Conservation (phyloP, 2,888 invertebrate species). For the Chalcosyrphus nemorum region DNA sequence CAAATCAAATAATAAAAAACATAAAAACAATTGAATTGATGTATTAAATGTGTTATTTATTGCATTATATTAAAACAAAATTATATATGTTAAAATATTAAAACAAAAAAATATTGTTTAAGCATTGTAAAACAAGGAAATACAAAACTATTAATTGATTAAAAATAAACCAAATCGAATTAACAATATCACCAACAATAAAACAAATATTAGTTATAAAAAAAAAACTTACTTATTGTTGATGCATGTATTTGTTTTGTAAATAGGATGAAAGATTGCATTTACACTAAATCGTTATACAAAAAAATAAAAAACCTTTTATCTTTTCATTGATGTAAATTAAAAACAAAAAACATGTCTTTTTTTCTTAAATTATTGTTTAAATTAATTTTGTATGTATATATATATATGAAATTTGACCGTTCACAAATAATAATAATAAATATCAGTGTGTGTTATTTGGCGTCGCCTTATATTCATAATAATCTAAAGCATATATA, state of each 20-base stretch:
- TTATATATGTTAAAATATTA: constrained; percentile 50
- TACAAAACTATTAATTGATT: constrained; percentile 19
- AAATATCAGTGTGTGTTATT: constrained; percentile 59
- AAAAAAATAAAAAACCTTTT: background rate
- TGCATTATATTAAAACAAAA: constrained; percentile 54
- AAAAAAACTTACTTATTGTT: constrained; percentile 19
- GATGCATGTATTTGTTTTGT: constrained; percentile 62
- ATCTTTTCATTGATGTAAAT: constrained; percentile 48
- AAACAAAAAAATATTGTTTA: constrained; percentile 53
- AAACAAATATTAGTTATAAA: constrained; percentile 43
- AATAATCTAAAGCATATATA: constrained; percentile 52
- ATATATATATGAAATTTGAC: constrained; percentile 41
- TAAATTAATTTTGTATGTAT: constrained; percentile 28
- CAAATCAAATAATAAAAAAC: constrained; percentile 18
- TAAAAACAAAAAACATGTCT: background rate
- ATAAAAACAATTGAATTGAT: constrained; percentile 61
- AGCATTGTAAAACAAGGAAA: constrained; percentile 34
- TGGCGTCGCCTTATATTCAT: constrained; percentile 68
- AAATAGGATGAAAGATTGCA: constrained; percentile 57
- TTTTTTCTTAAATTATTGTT: background rate
- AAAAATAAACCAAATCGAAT: constrained; percentile 39
- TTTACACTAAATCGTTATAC: constrained; percentile 44
- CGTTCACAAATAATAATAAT: no score
- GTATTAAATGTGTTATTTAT: constrained; percentile 69
- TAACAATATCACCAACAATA: constrained; percentile 39